Evolutionary conservation across 2,888 invertebrate species (phyloP), one percentile per base, ranked within the genome.

Genomic region (Maniola hyperantus): DNA sequence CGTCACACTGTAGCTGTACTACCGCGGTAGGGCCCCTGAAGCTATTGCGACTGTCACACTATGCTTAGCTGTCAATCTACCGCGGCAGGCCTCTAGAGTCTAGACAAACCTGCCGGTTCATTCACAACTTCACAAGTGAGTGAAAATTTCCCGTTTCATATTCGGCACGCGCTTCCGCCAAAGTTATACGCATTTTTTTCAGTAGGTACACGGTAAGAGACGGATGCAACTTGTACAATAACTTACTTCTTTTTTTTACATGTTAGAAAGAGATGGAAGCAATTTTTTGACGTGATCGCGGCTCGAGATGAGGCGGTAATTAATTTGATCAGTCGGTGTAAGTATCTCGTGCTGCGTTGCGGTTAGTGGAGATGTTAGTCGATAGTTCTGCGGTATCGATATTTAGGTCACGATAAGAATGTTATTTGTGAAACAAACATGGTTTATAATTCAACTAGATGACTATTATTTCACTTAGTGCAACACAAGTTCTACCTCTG

Each of bases 291-390:
- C 74, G 79, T 79, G 82, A 84, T 81, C 82, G 80, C 81, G 79
- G 82, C 78, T 81, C 79, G 83, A 89, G 88, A 88, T 89, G 88
- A 88, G 87, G 83, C 83, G 80, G 87, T 91, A 91, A 91, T 91
- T 91, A 90, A 91, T 89, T 91, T 89, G 89, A 91, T 90, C 89
- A 89, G 86, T 79, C 79, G 79, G 79, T 79, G 79, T 88, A 86
- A 83, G 83, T 83, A 76, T 77, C 71, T 74, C 67, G 71, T 83
- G 79, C 77, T 83, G 80, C 80, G 81, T 79, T 77, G 77, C 70
- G 73, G 70, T 76, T 81, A 85, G 85, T 81, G 84, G 76, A 76
- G 86, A 66, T 67, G 69, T 64, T 66, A 61, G 64, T 75, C 68
- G 72, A 75, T 72, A 44, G 57, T 58, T 64, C 54, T 65, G 50